These are phyloP conservation scores for Eledone cirrhosa DNA, from an alignment of 2,888 invertebrate species.

Conservation along the genomic window DNA sequence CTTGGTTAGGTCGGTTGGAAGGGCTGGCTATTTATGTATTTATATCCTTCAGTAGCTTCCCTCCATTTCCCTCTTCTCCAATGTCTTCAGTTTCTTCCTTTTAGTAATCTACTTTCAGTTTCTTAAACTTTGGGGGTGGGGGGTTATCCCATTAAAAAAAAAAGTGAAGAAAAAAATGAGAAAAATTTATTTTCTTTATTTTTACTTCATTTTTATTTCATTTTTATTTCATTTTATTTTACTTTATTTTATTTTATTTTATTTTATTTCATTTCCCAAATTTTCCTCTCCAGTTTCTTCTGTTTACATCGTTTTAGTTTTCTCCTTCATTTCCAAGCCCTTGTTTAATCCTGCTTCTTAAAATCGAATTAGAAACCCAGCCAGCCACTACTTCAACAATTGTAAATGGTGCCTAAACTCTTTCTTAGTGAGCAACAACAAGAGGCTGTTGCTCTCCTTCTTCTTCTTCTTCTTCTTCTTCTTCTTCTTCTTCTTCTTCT, in stretches of 20 bases:
- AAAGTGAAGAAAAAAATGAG: neutral
- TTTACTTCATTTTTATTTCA: neutral
- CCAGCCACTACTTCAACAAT: too few species aligned
- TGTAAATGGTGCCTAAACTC: too few species aligned
- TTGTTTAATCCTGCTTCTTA: too few species aligned
- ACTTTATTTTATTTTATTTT: neutral
- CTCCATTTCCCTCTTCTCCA: neutral
- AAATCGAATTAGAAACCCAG: too few species aligned
- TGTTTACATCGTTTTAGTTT: too few species aligned
- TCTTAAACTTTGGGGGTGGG: neutral
- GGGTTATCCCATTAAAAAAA: neutral
- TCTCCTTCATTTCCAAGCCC: too few species aligned
- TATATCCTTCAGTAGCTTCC: neutral
- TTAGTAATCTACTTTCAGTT: neutral
- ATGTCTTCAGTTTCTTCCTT: neutral
- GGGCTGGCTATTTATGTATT: neutral
- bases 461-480: neutral
- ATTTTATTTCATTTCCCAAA: neutral
- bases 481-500: neutral
- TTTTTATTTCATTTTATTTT: neutral
- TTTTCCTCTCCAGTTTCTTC: too few species aligned
- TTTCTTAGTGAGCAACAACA: too few species aligned
- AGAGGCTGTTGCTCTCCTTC: too few species aligned
- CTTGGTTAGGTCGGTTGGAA: too few species aligned
- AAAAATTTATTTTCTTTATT: neutral